Evolutionary conservation across 2,113 vertebrate genomes (phyloP).

Genomic region (Oostethus manadensis): DNA sequence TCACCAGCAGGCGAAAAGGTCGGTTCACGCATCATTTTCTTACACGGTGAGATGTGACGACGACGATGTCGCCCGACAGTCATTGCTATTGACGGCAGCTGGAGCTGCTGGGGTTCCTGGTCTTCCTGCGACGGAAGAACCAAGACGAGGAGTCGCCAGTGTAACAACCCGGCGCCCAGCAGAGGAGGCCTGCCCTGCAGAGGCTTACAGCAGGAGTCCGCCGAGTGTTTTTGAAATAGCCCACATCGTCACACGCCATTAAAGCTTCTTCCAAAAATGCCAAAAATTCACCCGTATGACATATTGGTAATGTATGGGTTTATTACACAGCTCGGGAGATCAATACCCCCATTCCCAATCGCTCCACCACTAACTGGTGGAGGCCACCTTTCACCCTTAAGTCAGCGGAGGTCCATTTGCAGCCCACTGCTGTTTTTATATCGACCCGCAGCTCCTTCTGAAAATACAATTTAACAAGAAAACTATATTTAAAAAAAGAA

Average conservation of each 20-base stretch:
- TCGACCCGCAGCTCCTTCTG: too few relatives aligned
- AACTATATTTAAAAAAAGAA: too few relatives aligned
- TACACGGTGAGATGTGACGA: background rate
- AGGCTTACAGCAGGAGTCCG: constrained; percentile 72
- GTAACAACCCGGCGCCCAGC: constrained; percentile 78
- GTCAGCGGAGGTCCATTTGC: too few relatives aligned
- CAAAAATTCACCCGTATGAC: too few relatives aligned
- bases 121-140: constrained; percentile 68
- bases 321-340: too few relatives aligned
- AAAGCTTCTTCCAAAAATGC: background rate
- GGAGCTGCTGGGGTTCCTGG: constrained; percentile 90
- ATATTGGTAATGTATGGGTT: too few relatives aligned
- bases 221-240: constrained; percentile 59
- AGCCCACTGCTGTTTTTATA: too few relatives aligned
- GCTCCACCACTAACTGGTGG: too few relatives aligned
- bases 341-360: too few relatives aligned
- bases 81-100: constrained; percentile 73
- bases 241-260: background rate
- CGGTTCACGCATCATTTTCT: constrained; percentile 13
- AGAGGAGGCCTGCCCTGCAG: constrained; percentile 69
- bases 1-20: constrained; percentile 68
- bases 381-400: too few relatives aligned
- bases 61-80: constrained; percentile 52
- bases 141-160: constrained; percentile 76
- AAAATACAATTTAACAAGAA: too few relatives aligned